Base-by-base conservation (phyloP, 2,797 vertebrate genomes). In the Gadopsis bispinosus region DNA sequence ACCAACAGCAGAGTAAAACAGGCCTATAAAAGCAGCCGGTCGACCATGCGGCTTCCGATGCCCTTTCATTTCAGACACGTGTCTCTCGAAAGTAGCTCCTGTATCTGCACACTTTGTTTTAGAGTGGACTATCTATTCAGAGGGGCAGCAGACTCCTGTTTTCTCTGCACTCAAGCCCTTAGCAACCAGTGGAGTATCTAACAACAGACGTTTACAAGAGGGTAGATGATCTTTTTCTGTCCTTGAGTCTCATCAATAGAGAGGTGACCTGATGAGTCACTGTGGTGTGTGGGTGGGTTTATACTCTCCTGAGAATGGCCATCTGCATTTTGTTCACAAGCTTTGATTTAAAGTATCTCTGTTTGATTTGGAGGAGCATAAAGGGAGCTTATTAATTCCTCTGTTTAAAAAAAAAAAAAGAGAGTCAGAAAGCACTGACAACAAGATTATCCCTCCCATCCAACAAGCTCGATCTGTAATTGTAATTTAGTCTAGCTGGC, bases 121-220 rank as follows among this genome's bases (percentile, higher is more conserved):
- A 59, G 79, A 92, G 91, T 89, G 90, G 85, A 73, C 90, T 82
- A 66, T 90, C 88, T 89, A 75, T 89, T 89, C 72, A 77, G 79
- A 84, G 83, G 74, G 76, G 75, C 70, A 70, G 79, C 81, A 74
- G 81, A 84, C 86, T 80, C 80, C 56, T 73, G 82, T 84, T 90
- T 88, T 75, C 60, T 69, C 79, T 37, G 75, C 90, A 92, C 93
- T 94, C 81, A 69, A 80, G 88, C 84, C 90, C 91, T 89, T 91
- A 92, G 90, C 91, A 93, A 92, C 91, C 87, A 35, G 1, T 77
- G 11, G 73, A 91, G 91, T 92, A 89, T 91, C 91, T 77, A 91
- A 89, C 91, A 92, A 92, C 92, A 91, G 89, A 91, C 85, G 50
- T 82, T 86, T 83, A 88, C 77, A 84, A 88, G 88, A 89, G 90